phyloP scores from a whole-genome alignment of 2,797 vertebrate genomes.

The Anguilla pacifica region DNA sequence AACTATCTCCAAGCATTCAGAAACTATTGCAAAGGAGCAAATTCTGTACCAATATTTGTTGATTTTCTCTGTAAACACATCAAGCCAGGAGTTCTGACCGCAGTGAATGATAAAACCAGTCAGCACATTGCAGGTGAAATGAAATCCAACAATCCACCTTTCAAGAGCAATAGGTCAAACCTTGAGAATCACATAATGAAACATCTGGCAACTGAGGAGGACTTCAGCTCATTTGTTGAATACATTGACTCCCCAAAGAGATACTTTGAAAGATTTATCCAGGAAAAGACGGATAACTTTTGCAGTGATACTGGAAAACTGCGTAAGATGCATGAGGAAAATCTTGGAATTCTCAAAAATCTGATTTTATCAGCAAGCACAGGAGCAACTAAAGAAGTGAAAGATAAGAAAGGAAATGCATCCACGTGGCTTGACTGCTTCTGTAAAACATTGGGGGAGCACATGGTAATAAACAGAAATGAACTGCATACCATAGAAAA shows the following conservation, averaged over 20 bases:
- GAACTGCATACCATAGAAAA: slow-evolving; percentile 43
- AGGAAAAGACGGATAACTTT: not conserved
- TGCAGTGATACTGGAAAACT: slow-evolving; percentile 33
- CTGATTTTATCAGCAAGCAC: slow-evolving; percentile 46
- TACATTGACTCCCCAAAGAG: slow-evolving; percentile 37
- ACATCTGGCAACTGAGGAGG: slow-evolving; percentile 55
- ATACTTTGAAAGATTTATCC: slow-evolving; percentile 46
- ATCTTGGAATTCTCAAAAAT: slow-evolving; percentile 38
- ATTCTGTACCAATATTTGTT: slow-evolving; percentile 50
- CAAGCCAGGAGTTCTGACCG: slow-evolving; percentile 27
- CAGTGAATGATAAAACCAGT: not conserved
- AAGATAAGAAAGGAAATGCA: slow-evolving; percentile 23
- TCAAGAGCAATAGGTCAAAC: slow-evolving; percentile 50
- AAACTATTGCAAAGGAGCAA: slow-evolving; percentile 59
- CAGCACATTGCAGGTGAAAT: slow-evolving; percentile 47
- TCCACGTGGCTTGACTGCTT: slow-evolving; percentile 48
- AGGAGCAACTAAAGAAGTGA: not conserved
- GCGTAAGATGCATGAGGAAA: slow-evolving; percentile 32
- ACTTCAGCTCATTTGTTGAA: slow-evolving; percentile 47
- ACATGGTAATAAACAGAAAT: slow-evolving; percentile 36
- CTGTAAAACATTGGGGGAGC: slow-evolving; percentile 32
- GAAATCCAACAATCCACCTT: slow-evolving; percentile 32
- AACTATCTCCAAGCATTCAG: slow-evolving; percentile 59
- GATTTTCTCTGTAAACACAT: slow-evolving; percentile 56
- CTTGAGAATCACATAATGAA: slow-evolving; percentile 59